A percentile compares a stretch with the other conserved stretches of the same genome.
These are phyloP conservation scores for Diadumene lineata DNA, from an alignment of 92 coral and sea anemone species.

Conservation along the genomic window DNA sequence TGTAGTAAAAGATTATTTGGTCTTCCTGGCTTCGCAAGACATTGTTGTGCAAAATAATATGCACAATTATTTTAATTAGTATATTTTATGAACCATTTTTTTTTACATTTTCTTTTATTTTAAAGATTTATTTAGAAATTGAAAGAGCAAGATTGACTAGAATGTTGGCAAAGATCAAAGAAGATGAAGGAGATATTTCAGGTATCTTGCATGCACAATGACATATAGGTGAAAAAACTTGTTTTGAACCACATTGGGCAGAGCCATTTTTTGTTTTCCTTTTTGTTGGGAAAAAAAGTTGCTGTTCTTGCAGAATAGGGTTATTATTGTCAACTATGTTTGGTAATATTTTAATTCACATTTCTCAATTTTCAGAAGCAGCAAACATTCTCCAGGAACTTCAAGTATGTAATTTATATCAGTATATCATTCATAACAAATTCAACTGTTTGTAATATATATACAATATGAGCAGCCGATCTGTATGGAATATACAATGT, in stretches of 20 bases:
- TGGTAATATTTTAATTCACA: background rate
- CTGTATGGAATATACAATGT: too few species aligned
- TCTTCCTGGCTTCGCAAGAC: too few species aligned
- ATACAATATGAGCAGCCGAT: too few species aligned
- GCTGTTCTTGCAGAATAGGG: background rate
- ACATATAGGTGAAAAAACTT: background rate
- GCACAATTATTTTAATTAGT: background rate
- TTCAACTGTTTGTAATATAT: too few species aligned
- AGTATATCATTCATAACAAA: too few species aligned
- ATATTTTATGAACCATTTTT: background rate
- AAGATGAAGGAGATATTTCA: conserved; percentile 85
- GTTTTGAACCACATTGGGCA: background rate
- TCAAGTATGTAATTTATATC: conserved; percentile 72
- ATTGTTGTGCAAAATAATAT: too few species aligned
- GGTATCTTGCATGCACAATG: conserved; percentile 33
- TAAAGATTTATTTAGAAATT: conserved; percentile 92
- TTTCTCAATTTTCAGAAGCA: conserved; percentile 65
- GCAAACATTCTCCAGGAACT: conserved; percentile 91
- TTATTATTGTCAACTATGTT: background rate
- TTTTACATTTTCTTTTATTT: background rate
- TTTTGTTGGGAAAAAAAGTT: background rate
- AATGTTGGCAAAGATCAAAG: conserved; percentile 86
- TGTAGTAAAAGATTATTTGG: too few species aligned
- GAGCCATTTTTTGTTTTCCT: too few species aligned
- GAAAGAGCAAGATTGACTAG: conserved; percentile 95